phyloP scores from a whole-genome alignment of 2,113 vertebrate genomes.

The Plectropomus leopardus region DNA sequence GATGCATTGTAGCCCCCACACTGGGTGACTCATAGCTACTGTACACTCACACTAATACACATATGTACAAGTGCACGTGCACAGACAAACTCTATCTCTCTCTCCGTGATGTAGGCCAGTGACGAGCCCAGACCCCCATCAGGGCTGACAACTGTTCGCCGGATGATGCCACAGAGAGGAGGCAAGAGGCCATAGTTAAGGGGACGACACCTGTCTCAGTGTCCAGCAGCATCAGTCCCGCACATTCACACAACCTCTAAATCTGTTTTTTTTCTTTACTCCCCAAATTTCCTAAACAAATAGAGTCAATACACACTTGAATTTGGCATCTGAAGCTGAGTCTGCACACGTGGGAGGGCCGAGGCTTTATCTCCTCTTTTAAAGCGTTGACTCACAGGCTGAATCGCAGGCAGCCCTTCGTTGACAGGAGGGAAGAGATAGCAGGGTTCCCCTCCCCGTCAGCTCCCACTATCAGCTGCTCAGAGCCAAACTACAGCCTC shows the following conservation, averaged over 20 bases:
- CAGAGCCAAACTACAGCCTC: constrained; percentile 13
- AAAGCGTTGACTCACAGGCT: constrained; percentile 55
- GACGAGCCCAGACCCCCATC: constrained; percentile 73
- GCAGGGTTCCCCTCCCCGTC: constrained; percentile 35
- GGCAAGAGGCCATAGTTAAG: constrained; percentile 59
- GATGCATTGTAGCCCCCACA: constrained; percentile 80
- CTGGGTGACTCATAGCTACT: constrained; percentile 80
- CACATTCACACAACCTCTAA: neutral
- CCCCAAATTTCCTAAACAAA: neutral
- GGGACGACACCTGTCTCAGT: constrained; percentile 62
- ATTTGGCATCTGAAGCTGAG: constrained; percentile 20
- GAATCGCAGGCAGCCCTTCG: constrained; percentile 46
- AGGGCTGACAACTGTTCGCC: constrained; percentile 79
- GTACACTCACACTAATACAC: constrained; percentile 51
- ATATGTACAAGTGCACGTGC: constrained; percentile 21
- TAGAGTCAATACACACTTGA: constrained; percentile 18
- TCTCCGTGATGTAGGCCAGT: constrained; percentile 58
- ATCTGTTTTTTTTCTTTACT: neutral
- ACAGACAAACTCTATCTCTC: constrained; percentile 42
- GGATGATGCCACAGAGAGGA: constrained; percentile 68
- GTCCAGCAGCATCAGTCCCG: constrained; percentile 44
- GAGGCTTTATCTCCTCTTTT: constrained; percentile 62
- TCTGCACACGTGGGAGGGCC: constrained; percentile 28
- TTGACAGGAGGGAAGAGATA: constrained; percentile 63
- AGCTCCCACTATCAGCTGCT: constrained; percentile 43